Percentiles rank a stretch among this genome's conserved stretches.
These are phyloP conservation scores for Falco naumanni DNA, from an alignment of 2,797 vertebrate species.

Conservation along the genomic window DNA sequence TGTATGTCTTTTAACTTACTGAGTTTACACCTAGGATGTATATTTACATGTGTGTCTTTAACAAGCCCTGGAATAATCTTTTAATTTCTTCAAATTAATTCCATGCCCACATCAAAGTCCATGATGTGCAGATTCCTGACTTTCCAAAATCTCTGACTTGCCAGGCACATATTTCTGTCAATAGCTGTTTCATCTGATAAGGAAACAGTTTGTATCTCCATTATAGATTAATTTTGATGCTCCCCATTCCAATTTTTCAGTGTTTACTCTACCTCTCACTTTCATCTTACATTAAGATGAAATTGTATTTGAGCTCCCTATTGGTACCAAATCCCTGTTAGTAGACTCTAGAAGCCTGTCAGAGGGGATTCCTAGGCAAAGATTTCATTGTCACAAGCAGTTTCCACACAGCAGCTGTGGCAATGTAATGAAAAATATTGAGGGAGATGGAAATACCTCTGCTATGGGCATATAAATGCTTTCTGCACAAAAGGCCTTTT, in stretches of 20 bases:
- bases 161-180: not conserved
- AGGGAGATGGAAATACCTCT: not conserved
- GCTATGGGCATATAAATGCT: not conserved
- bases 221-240: not conserved
- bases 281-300: not conserved
- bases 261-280: not conserved
- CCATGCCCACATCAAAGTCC: not conserved
- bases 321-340: not conserved
- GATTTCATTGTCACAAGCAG: not conserved
- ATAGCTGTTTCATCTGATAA: not conserved
- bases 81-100: not conserved
- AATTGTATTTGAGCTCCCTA: not conserved
- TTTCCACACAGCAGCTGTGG: not conserved
- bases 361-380: not conserved
- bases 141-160: not conserved
- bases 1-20: not conserved
- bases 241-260: not conserved
- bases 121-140: not conserved
- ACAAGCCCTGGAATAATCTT: not conserved
- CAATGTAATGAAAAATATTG: not conserved
- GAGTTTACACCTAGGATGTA: not conserved
- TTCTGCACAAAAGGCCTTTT: not conserved
- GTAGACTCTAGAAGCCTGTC: not conserved
- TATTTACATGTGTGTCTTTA: not conserved
- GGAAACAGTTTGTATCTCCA: not conserved